Conservation (phyloP, 2,797 vertebrate species). For the Molothrus aeneus region DNA sequence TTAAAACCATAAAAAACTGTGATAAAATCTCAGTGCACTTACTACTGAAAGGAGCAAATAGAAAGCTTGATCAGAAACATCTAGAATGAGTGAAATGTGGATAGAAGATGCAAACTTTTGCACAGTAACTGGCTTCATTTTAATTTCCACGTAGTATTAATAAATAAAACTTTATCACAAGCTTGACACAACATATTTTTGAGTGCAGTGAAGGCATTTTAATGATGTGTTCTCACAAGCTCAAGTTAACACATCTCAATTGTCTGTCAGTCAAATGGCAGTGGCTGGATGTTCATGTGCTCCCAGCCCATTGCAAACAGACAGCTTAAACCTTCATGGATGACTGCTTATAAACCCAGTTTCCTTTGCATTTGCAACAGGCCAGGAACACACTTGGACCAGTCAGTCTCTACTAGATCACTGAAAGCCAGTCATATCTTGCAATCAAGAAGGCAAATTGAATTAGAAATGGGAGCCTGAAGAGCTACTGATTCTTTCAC, state of each 20-base stretch:
- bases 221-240: not conserved
- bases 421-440: not conserved
- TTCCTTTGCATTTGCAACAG: not conserved
- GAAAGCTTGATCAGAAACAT: not conserved
- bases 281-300: not conserved
- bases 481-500: not conserved
- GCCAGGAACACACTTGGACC: not conserved
- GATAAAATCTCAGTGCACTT: not conserved
- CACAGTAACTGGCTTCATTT: not conserved
- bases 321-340: not conserved
- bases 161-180: not conserved
- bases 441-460: not conserved
- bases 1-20: not conserved
- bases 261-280: not conserved
- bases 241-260: not conserved
- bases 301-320: not conserved
- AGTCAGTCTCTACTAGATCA: not conserved
- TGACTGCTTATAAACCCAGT: not conserved
- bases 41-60: not conserved
- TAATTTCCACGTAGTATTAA: not conserved
- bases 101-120: not conserved
- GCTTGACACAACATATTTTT: not conserved
- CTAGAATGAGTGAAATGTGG: not conserved
- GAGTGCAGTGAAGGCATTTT: not conserved
- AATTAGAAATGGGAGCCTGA: not conserved